A percentile compares a stretch with the other conserved stretches of the same genome.
Evolutionary conservation across 2,888 invertebrate genomes (phyloP).

Genomic region (Operophtera brumata): DNA sequence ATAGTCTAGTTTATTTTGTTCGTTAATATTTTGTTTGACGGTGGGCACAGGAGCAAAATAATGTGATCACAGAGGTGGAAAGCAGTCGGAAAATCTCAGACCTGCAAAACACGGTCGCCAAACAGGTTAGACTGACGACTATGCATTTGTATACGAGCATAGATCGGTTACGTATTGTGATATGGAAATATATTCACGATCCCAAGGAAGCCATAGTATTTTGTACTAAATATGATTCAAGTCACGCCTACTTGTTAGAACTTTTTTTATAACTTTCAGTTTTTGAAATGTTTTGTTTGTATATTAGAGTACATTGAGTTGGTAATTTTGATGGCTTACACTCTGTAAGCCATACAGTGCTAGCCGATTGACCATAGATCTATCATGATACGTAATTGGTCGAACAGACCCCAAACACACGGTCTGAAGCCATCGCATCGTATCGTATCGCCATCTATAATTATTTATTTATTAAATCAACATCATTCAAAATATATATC

Average conservation of each 20-base stretch:
- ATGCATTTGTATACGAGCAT: constrained; percentile 4
- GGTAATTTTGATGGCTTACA: no score
- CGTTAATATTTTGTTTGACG: constrained; percentile 55
- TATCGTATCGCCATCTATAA: constrained; percentile 44
- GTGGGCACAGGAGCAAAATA: constrained; percentile 70
- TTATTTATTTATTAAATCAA: constrained; percentile 8
- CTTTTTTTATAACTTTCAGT: no score
- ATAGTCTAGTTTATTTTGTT: constrained; percentile 35
- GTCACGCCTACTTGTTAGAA: no score
- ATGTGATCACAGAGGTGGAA: constrained; percentile 72
- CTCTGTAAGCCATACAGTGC: no score
- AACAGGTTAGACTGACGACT: constrained; percentile 83
- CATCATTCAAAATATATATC: neutral
- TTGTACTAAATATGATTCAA: no score
- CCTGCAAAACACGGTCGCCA: constrained; percentile 91
- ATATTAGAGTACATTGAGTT: no score
- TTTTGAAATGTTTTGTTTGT: no score
- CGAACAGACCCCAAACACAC: constrained; percentile 37
- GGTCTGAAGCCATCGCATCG: constrained; percentile 49
- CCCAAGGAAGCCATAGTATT: no score
- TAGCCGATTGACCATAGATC: neutral
- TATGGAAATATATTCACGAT: neutral
- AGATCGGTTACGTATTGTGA: constrained; percentile 28
- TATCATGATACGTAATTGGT: constrained; percentile 30
- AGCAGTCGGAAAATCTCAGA: constrained; percentile 83